These are phyloP conservation scores for Monopis laevigella DNA, from an alignment of 2,888 invertebrate species.

Conservation along the genomic window DNA sequence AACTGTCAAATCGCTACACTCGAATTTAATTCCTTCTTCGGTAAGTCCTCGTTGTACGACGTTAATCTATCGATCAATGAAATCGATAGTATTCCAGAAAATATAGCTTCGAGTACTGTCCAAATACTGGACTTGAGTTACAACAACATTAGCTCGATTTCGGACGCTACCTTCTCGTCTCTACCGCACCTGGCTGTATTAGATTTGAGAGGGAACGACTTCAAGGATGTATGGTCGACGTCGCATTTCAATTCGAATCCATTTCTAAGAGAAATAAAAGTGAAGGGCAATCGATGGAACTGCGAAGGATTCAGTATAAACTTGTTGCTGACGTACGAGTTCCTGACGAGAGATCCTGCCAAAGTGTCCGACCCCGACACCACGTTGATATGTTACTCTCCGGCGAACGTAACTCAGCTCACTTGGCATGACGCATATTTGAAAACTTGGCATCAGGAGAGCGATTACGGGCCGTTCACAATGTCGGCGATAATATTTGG, in stretches of 20 bases:
- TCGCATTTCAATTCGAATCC: slow-evolving; percentile 70
- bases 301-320: slow-evolving; percentile 72
- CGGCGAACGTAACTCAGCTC: slow-evolving; percentile 69
- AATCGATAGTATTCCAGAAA: slow-evolving; percentile 68
- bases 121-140: slow-evolving; percentile 68
- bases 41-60: slow-evolving; percentile 65
- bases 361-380: slow-evolving; percentile 48
- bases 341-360: slow-evolving; percentile 62
- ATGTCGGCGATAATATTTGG: slow-evolving; percentile 63
- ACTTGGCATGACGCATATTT: slow-evolving; percentile 77
- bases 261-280: slow-evolving; percentile 64
- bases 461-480: slow-evolving; percentile 53
- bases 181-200: slow-evolving; percentile 71
- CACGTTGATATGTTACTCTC: slow-evolving; percentile 73
- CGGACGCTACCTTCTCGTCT: slow-evolving; percentile 69
- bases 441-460: slow-evolving; percentile 66
- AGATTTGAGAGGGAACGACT: slow-evolving; percentile 76
- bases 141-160: slow-evolving; percentile 68
- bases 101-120: slow-evolving; percentile 66
- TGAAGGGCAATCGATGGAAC: slow-evolving; percentile 81
- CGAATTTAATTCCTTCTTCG: slow-evolving; percentile 52
- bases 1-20: slow-evolving; percentile 71
- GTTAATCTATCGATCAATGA: slow-evolving; percentile 74
- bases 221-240: slow-evolving; percentile 70
- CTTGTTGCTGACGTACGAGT: slow-evolving; percentile 69